Evolutionary conservation across 2,113 vertebrate genomes (phyloP), one percentile per base, ranked within the genome.

Genomic region (Vulpes ferrilata): DNA sequence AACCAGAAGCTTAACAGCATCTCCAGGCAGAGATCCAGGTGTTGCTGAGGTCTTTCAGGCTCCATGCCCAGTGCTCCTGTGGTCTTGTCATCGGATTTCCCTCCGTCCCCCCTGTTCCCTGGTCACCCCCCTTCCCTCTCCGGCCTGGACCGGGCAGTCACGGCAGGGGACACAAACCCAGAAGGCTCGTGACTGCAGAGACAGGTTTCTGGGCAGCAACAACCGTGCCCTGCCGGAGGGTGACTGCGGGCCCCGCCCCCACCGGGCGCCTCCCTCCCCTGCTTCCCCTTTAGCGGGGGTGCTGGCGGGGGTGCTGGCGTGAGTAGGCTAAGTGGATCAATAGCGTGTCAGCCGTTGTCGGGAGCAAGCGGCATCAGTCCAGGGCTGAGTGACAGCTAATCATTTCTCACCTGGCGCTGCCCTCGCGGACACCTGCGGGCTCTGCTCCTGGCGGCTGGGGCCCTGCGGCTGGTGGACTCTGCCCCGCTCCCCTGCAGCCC

Each of bases 281-380:
- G 92, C 83, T 55, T 51, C 64, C 69, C 51, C 96, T 85, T 79
- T 12, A 73, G 76, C 91, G 27, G 32, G 74, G 73, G 92, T 96
- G 88, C 96, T 53, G 93, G 96, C 96, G 78, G 32, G 74, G 73
- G 92, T 96, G 88, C 96, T 53, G 93, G 96, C 96, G 84, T 22
- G 87, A 97, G 97, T 97, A 96, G 92, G 65, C 95, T 98, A 94
- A 98, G 95, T 90, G 90, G 97, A 97, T 98, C 98, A 51, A 92
- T 98, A 93, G 48, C 1, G 0, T 73, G 80, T 96, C 97, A 97
- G 93, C 87, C 93, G 85, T 25, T 55, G 95, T 60, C 20, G 81
- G 95, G 87, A 97, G 97, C 82, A 32, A 67, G 32, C 65, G 15
- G 82, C 91, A 85, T 97, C 94, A 96, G 6, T 96, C 89, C 94